These are phyloP conservation scores for Pitangus sulphuratus DNA, from an alignment of 2,797 vertebrate species.

Conservation along the genomic window DNA sequence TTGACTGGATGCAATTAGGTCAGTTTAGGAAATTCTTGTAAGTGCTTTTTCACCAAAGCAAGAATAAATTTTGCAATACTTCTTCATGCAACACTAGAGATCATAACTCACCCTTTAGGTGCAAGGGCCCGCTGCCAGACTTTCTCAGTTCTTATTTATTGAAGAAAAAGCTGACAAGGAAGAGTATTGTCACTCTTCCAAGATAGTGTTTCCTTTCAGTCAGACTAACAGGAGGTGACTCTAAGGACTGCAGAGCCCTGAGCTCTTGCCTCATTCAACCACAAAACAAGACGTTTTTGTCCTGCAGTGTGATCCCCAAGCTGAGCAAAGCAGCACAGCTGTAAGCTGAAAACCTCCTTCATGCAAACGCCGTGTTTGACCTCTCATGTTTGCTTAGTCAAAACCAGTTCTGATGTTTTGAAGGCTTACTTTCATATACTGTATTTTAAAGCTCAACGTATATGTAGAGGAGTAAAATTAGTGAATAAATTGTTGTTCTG, in stretches of 20 bases:
- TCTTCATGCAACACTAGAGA: neutral
- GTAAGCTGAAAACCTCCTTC: neutral
- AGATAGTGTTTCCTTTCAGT: conserved; percentile 5
- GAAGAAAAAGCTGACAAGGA: neutral
- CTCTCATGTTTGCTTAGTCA: neutral
- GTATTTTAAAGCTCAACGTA: neutral
- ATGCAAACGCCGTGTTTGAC: neutral
- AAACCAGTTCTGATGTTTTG: neutral
- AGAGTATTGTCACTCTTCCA: neutral
- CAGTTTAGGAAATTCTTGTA: neutral
- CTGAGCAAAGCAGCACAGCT: neutral
- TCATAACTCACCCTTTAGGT: neutral
- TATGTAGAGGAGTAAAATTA: neutral
- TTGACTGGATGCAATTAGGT: neutral
- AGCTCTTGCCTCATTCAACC: neutral
- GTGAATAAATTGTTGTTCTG: neutral
- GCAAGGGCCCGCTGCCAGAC: neutral
- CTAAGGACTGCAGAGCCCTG: neutral
- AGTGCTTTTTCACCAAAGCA: neutral
- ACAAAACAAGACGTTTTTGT: conserved; percentile 20
- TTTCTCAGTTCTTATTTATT: neutral
- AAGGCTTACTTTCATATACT: neutral
- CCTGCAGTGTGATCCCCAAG: neutral
- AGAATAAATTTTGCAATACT: neutral
- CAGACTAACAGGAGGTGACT: conserved; percentile 2